Conservation (phyloP, 2,797 vertebrate species). For the Centropyge bicolor region DNA sequence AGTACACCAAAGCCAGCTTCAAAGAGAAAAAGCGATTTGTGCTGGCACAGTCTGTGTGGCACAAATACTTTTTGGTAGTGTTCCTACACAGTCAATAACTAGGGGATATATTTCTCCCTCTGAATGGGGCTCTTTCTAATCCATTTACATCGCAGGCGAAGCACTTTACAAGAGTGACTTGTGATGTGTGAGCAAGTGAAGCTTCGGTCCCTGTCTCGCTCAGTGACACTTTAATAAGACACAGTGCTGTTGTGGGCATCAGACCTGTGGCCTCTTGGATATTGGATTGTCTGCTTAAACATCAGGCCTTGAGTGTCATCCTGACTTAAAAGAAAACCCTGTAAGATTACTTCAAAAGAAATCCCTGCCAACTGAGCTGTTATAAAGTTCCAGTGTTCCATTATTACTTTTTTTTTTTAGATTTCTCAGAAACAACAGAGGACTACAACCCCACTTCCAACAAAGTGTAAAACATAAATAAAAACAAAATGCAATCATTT, state of each 20-base stretch:
- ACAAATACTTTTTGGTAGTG: constrained; percentile 50
- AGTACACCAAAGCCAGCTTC: constrained; percentile 59
- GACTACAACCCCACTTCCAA: too few species aligned
- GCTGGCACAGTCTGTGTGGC: constrained; percentile 55
- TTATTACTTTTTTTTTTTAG: constrained; percentile 21
- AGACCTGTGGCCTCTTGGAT: constrained; percentile 38
- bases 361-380: constrained; percentile 25
- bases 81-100: constrained; percentile 55
- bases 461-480: too few species aligned
- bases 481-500: too few species aligned
- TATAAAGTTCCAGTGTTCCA: constrained; percentile 8
- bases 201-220: constrained; percentile 28
- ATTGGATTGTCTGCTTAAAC: constrained; percentile 41
- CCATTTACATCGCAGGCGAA: constrained; percentile 50
- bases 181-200: constrained; percentile 28
- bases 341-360: constrained; percentile 40
- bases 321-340: constrained; percentile 18
- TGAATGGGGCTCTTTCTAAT: constrained; percentile 54
- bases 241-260: constrained; percentile 25
- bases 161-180: constrained; percentile 50
- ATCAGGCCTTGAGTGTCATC: constrained; percentile 9
- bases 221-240: constrained; percentile 49
- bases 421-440: neutral
- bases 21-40: constrained; percentile 62
- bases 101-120: constrained; percentile 37